Evolutionary conservation across 2,797 vertebrate genomes (phyloP).

Genomic region (Propithecus perrieri): DNA sequence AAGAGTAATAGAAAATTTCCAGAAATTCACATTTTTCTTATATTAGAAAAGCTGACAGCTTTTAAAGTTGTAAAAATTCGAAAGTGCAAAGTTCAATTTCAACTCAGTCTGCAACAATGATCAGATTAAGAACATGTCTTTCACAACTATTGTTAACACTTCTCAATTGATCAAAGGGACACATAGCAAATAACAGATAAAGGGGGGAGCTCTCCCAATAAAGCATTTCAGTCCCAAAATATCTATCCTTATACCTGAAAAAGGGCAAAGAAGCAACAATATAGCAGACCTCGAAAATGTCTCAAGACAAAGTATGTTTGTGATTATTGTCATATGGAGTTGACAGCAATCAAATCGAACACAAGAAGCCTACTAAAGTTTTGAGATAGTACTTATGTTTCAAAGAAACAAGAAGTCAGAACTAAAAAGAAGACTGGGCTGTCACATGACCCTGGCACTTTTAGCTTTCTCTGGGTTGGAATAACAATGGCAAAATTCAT

Average conservation of each 20-base stretch:
- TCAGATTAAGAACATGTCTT: not conserved
- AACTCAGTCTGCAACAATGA: not conserved
- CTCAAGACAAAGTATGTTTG: not conserved
- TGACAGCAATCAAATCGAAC: not conserved
- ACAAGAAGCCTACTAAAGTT: not conserved
- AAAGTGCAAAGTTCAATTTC: not conserved
- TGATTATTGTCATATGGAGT: not conserved
- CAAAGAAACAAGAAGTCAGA: not conserved
- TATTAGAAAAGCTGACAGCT: not conserved
- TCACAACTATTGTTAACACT: not conserved
- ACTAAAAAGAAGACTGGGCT: not conserved
- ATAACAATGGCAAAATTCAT: not conserved
- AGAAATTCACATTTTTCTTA: not conserved
- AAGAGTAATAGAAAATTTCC: not conserved
- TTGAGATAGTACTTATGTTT: not conserved
- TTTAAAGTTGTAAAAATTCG: not conserved
- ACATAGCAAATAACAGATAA: not conserved
- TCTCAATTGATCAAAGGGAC: not conserved
- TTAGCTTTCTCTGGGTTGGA: not conserved
- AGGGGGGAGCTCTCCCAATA: not conserved
- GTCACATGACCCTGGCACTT: not conserved
- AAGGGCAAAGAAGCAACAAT: not conserved
- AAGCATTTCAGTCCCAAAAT: not conserved
- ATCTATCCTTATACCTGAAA: not conserved
- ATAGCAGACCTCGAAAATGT: not conserved